phyloP scores from a whole-genome alignment of 2,113 vertebrate genomes.

The Lynx canadensis region DNA sequence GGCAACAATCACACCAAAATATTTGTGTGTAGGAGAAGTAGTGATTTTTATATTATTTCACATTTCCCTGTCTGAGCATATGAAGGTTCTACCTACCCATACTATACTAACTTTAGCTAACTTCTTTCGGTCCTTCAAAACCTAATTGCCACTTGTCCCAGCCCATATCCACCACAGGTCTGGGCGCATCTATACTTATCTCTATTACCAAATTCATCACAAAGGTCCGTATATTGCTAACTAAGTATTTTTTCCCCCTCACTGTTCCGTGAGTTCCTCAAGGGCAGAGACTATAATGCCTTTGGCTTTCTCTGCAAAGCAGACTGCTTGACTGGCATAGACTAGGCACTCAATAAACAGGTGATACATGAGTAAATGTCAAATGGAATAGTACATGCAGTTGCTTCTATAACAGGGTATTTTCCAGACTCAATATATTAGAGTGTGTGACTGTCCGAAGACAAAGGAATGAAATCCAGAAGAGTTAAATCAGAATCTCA shows the following conservation, averaged over 20 bases:
- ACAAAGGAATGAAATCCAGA: not conserved
- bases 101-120: not conserved
- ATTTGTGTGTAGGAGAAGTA: not conserved
- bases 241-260: not conserved
- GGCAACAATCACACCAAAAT: not conserved
- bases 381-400: not conserved
- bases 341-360: not conserved
- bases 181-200: not conserved
- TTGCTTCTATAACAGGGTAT: not conserved
- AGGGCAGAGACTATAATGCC: not conserved
- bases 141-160: not conserved
- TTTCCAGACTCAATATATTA: not conserved
- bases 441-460: not conserved
- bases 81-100: not conserved
- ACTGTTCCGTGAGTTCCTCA: not conserved
- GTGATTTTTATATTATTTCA: not conserved
- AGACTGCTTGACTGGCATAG: not conserved
- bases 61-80: not conserved
- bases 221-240: not conserved
- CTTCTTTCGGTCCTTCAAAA: not conserved
- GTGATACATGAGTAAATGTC: not conserved
- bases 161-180: not conserved
- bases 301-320: not conserved
- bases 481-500: not conserved
- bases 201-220: not conserved